Evolutionary conservation across 2,888 invertebrate genomes (phyloP), one percentile per base, ranked within the genome.

Genomic region (Acleris sparsana): DNA sequence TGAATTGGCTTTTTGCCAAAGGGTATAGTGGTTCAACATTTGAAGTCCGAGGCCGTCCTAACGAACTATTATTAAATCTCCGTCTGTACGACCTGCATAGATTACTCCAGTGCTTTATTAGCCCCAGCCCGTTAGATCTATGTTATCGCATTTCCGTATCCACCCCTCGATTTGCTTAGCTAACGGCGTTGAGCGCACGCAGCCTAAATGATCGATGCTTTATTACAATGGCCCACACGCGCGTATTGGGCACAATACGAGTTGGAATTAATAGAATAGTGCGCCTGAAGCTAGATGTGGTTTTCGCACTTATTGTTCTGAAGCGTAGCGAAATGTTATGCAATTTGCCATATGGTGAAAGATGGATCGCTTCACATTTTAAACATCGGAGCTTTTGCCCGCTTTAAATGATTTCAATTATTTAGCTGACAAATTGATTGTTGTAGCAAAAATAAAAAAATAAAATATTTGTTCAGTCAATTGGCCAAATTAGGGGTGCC

Each of bases 161-260:
- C 85, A 80, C 87, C 87, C 81, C 80, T 83, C 83, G 82, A 86
- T 86, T 86, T 85, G 82, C 82, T 85, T 83, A 80, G 87, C 86
- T 87, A 86, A 86, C 82, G 85, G 88, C 84, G 80, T 80, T 79
- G 82, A 84, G 77, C 76, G 76, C 79, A 71, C 66, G 76, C 79
- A 69, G 49, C 57, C 73, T 71, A 70, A 72, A 82, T 81, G 83
- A 85, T 84, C 78, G 79, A 85, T 83, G 83, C 75, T 82, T 82
- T 84, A 84, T 85, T 84, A 83, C 82, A 80, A 83, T 80, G 74
- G 85, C 84, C 86, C 86, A 85, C 87, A 86, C 87, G 80, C 84
- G 79, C 84, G 80, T 70, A 73, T 72, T 75, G 73, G 73, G 77
- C 73, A 75, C 78, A 77, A 77, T 75, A 71, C 71, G 69, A 72